Evolutionary conservation across 2,113 vertebrate genomes (phyloP).

Genomic region (Silurus glanis): DNA sequence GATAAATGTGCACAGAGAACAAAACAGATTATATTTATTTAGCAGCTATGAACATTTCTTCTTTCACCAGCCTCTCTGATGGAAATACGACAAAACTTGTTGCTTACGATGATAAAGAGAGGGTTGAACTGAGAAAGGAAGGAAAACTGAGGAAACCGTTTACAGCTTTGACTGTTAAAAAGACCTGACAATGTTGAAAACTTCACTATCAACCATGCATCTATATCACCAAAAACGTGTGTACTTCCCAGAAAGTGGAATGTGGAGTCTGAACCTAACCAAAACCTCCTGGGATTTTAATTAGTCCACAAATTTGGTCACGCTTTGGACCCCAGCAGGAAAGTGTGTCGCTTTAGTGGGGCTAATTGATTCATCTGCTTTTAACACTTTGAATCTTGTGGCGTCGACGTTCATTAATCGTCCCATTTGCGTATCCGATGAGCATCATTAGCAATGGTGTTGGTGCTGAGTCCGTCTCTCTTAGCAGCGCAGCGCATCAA

Average conservation of each 20-base stretch:
- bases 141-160: background rate
- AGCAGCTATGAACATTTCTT: background rate
- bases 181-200: background rate
- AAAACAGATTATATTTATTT: background rate
- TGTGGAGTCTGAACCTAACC: background rate
- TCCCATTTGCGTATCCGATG: constrained; percentile 10
- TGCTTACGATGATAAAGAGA: background rate
- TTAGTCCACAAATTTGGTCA: background rate
- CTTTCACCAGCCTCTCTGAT: background rate
- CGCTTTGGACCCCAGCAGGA: constrained; percentile 3
- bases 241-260: background rate
- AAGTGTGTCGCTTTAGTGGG: background rate
- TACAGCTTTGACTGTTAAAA: background rate
- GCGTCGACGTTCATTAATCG: constrained; percentile 28
- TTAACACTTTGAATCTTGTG: constrained; percentile 36
- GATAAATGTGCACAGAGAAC: background rate
- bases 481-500: constrained; percentile 17
- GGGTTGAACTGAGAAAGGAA: background rate
- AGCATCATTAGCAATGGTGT: constrained; percentile 30
- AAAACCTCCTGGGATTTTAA: background rate
- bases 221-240: too few species aligned
- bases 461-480: constrained; percentile 33
- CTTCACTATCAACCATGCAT: too few species aligned
- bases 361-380: constrained; percentile 39
- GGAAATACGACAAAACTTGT: background rate